Conservation (phyloP, 2,888 invertebrate genomes). For the Tuberolachnus salignus region DNA sequence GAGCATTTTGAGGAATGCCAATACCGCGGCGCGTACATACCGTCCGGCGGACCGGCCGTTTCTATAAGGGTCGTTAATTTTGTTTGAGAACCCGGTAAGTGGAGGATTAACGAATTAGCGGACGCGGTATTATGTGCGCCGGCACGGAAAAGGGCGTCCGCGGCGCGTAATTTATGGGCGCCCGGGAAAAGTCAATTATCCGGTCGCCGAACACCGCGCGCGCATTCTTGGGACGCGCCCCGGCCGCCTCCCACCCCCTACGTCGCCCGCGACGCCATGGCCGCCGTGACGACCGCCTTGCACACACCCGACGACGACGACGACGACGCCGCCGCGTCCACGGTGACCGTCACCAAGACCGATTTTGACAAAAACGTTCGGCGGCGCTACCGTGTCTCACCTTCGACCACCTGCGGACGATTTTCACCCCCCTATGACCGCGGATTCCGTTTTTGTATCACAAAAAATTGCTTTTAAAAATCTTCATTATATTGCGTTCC, state of each 20-base stretch:
- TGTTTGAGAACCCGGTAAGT: slow-evolving; percentile 55
- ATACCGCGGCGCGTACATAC: slow-evolving; percentile 36
- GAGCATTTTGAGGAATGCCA: slow-evolving; percentile 41
- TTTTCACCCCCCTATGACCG: no score
- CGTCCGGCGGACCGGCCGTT: slow-evolving; percentile 40
- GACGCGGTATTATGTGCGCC: slow-evolving; percentile 51
- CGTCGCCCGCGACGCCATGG: slow-evolving; percentile 9
- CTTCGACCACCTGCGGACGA: no score
- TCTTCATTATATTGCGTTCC: no score
- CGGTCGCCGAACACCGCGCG: slow-evolving; percentile 53
- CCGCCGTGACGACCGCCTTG: slow-evolving; percentile 32
- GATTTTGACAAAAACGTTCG: slow-evolving; percentile 40
- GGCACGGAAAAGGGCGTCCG: slow-evolving; percentile 53
- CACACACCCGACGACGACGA: no score
- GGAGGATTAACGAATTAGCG: slow-evolving; percentile 56
- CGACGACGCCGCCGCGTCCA: no score
- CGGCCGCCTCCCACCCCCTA: slow-evolving; percentile 31
- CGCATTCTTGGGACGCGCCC: slow-evolving; percentile 51
- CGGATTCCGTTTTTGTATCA: no score
- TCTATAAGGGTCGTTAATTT: slow-evolving; percentile 55
- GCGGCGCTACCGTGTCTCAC: no score
- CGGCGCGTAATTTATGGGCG: slow-evolving; percentile 52
- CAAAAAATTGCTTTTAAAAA: no score
- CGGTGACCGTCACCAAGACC: background rate
- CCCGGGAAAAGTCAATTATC: slow-evolving; percentile 55